phyloP scores from a whole-genome alignment of 2,888 invertebrate genomes.

The Tethea ocularis region DNA sequence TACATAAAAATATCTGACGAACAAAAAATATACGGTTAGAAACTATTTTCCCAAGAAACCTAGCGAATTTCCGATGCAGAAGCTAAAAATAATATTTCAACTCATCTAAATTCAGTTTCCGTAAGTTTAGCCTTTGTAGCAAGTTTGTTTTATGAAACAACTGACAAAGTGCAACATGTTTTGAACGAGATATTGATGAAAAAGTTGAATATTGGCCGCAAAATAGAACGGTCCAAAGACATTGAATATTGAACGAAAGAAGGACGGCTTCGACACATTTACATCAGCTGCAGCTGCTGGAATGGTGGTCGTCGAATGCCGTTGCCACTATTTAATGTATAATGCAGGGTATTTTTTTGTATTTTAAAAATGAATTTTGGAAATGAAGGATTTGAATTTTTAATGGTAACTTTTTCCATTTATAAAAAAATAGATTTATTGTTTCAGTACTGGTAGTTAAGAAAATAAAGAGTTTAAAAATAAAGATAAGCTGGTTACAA shows the following conservation, averaged over 20 bases:
- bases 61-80: not conserved
- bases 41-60: not conserved
- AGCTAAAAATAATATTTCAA: conserved; percentile 1
- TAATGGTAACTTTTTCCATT: too few relatives aligned
- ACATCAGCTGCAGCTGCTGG: too few relatives aligned
- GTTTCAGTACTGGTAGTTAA: not conserved
- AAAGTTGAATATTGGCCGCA: not conserved
- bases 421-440: too few relatives aligned
- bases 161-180: conserved; percentile 1
- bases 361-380: too few relatives aligned
- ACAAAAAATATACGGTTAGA: too few relatives aligned
- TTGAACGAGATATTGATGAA: not conserved
- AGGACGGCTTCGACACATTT: not conserved
- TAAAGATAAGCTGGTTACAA: conserved; percentile 25
- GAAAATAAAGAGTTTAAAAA: not conserved
- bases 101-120: not conserved
- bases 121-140: not conserved
- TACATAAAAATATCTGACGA: too few relatives aligned
- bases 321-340: too few relatives aligned
- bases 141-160: not conserved
- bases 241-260: not conserved
- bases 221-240: not conserved
- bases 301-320: too few relatives aligned
- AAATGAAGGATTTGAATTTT: too few relatives aligned
- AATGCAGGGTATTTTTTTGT: too few relatives aligned